Base-by-base conservation (phyloP, 2,113 vertebrate species). In the Reinhardtius hippoglossoides region DNA sequence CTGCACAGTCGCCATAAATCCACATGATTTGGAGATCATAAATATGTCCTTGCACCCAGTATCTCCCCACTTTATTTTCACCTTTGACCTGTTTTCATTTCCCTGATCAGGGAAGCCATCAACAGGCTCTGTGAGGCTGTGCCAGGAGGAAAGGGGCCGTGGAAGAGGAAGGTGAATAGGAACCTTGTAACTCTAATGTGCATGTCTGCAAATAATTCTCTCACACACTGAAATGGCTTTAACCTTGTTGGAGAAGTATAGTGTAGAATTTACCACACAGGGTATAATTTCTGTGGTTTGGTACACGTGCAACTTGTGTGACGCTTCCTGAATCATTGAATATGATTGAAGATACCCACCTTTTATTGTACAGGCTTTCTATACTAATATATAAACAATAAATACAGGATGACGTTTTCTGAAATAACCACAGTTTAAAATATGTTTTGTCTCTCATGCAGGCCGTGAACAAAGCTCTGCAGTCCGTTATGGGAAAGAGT, bases 71-170 rank as follows among this genome's bases (percentile, higher is more conserved):
- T 60, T 13, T 40, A 13, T 26, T 71, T 35, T 86, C 44, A 88
- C 55, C 58, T 61, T n/a, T 83, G 74, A 76, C 52, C 40, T 75
- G 54, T 85, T 23, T 76, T 74, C 37, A 1, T 69, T 71, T 66
- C 40, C 27, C 26, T 75, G 14, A 82, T 73, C 90, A 99, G 97
- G 89, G 97, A 99, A 83, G 97, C 98, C 91, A 99, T 99, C 94
- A 99, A 97, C 89, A 95, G 97, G 58, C 94, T 99, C 0, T 97
- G 98, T 0, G 97, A 99, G 78, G 94, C 94, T 0, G 98, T 99
- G 71, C 98, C 97, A 0, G 97, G 98, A 0, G 93, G 97, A 65
- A 96, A 95, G 74, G 96, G 96, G 54, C 94, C 94, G 44, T 99
- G 97, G 98, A 97, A 96, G 89, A 99, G 95, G 88, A 99, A 99